phyloP scores from a whole-genome alignment of 2,888 invertebrate species.

The Gibbula magus region DNA sequence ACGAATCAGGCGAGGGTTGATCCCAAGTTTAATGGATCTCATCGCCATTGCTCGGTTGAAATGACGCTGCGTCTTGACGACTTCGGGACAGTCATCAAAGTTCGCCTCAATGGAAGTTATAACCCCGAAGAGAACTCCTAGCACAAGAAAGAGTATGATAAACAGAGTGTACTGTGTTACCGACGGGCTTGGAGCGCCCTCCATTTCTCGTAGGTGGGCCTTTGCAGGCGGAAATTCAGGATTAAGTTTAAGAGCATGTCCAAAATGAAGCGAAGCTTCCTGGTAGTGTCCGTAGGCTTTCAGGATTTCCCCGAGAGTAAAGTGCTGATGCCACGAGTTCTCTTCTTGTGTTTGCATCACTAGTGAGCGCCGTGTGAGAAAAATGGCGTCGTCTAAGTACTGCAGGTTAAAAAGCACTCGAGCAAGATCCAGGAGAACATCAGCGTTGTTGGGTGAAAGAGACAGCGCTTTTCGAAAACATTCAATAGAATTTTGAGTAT shows the following conservation, averaged over 20 bases:
- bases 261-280: constrained; percentile 88
- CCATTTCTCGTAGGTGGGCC: constrained; percentile 84
- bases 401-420: constrained; percentile 89
- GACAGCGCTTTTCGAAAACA: constrained; percentile 88
- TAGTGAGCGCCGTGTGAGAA: constrained; percentile 87
- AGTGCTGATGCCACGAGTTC: constrained; percentile 93
- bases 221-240: constrained; percentile 90
- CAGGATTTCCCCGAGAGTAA: constrained; percentile 92
- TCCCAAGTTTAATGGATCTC: constrained; percentile 82
- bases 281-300: constrained; percentile 92
- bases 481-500: constrained; percentile 90
- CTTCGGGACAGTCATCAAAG: constrained; percentile 67
- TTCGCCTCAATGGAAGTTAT: constrained; percentile 83
- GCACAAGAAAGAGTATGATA: constrained; percentile 90
- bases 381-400: constrained; percentile 92
- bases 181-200: constrained; percentile 85
- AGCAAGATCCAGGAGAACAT: constrained; percentile 88
- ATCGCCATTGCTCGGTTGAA: constrained; percentile 93
- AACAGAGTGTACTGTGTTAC: constrained; percentile 90
- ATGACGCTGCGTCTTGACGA: constrained; percentile 84
- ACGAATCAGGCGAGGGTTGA: constrained; percentile 72
- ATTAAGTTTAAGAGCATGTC: constrained; percentile 87
- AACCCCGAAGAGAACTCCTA: constrained; percentile 85
- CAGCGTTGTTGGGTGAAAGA: constrained; percentile 91
- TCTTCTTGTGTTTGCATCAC: constrained; percentile 90